phyloP scores from a whole-genome alignment of 2,888 invertebrate species.

The Oscheius onirici region DNA sequence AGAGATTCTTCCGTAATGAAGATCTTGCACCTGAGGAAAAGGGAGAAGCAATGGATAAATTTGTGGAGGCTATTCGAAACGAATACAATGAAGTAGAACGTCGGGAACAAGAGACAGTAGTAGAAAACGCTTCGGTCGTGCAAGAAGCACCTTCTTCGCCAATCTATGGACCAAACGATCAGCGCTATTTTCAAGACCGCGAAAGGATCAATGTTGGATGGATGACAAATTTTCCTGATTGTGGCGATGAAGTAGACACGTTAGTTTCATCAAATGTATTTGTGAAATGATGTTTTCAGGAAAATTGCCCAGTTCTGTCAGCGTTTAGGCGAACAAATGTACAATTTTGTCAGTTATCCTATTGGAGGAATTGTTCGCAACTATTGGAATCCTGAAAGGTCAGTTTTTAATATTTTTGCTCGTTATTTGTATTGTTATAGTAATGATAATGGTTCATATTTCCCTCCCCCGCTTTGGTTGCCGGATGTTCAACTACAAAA shows the following conservation, averaged over 20 bases:
- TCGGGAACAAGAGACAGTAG: background rate
- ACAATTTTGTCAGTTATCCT: constrained; percentile 61
- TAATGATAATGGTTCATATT: background rate
- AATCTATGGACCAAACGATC: background rate
- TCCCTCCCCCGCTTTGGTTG: constrained; percentile 53
- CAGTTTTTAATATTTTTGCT: background rate
- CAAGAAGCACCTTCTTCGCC: background rate
- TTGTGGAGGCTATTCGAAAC: constrained; percentile 20
- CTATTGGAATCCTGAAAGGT: constrained; percentile 41
- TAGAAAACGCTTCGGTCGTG: background rate
- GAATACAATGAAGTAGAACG: constrained; percentile 10
- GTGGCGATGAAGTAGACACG: constrained; percentile 33
- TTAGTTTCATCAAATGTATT: background rate
- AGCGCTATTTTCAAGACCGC: constrained; percentile 11
- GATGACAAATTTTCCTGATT: constrained; percentile 45
- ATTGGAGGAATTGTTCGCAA: constrained; percentile 54
- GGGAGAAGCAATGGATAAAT: constrained; percentile 27
- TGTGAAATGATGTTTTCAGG: constrained; percentile 3
- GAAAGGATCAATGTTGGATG: constrained; percentile 53
- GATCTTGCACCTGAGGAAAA: constrained; percentile 15
- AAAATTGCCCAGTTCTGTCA: constrained; percentile 41
- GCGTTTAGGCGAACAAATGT: constrained; percentile 40
- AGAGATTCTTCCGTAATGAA: constrained; percentile 34
- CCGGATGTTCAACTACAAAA: constrained; percentile 61
- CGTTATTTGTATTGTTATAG: background rate